Conservation (phyloP, 2,888 invertebrate genomes). For the Drosophila austrosaltans region DNA sequence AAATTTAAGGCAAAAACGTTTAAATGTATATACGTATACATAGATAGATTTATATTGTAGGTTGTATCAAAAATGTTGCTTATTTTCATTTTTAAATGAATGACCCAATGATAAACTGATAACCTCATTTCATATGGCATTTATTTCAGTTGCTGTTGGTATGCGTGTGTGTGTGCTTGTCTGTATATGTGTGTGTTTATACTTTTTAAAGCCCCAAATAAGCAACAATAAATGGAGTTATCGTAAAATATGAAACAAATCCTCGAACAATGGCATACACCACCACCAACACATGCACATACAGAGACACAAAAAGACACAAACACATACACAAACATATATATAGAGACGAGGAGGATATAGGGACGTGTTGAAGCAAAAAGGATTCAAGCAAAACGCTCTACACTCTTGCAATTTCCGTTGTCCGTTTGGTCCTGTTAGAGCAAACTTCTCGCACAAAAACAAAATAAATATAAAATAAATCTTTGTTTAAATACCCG, state of each 20-base stretch:
- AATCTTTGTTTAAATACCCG: conserved; percentile 78
- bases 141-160: not conserved
- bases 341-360: not conserved
- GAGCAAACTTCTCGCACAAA: conserved; percentile 31
- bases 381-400: conserved; percentile 72
- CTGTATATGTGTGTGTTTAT: conserved; percentile 24
- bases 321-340: conserved; percentile 22
- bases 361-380: conserved; percentile 75
- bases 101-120: conserved; percentile 53
- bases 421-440: conserved; percentile 55
- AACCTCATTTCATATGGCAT: conserved; percentile 57
- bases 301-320: conserved; percentile 7
- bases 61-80: not conserved
- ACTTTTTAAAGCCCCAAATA: conserved; percentile 63
- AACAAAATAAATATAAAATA: conserved; percentile 69
- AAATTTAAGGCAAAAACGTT: not conserved
- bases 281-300: conserved; percentile 13
- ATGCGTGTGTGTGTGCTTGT: conserved; percentile 6
- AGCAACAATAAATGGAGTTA: conserved; percentile 70
- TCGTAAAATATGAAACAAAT: conserved; percentile 77
- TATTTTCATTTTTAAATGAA: conserved; percentile 7
- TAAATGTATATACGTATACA: not conserved
- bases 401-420: conserved; percentile 75
- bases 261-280: conserved; percentile 69
- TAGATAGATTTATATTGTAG: not conserved